Conservation (phyloP, 1,140 invertebrate species). For the Drosophila rhopaloa region DNA sequence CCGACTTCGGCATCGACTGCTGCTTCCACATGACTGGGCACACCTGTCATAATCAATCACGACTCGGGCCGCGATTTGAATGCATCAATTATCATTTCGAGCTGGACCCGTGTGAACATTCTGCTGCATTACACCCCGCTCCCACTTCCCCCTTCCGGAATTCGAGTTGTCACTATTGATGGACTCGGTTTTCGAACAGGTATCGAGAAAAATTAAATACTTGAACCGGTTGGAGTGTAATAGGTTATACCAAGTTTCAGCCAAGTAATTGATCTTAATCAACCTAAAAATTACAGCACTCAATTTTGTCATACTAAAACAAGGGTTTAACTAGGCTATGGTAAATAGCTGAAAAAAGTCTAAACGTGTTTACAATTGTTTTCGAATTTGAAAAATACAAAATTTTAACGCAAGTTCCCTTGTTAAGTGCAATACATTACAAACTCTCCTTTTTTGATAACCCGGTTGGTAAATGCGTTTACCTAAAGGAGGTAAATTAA, state of each 20-base stretch:
- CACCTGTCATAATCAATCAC: constrained; percentile 78
- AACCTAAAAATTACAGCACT: constrained; percentile 14
- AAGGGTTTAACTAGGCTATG: background rate
- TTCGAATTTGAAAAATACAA: no score
- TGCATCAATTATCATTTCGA: constrained; percentile 70
- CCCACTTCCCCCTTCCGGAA: background rate
- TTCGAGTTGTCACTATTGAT: constrained; percentile 43
- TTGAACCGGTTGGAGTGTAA: constrained; percentile 37
- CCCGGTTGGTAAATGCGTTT: no score
- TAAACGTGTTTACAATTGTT: no score
- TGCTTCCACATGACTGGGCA: constrained; percentile 70
- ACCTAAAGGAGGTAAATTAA: no score
- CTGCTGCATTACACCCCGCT: constrained; percentile 17
- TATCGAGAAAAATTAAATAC: constrained; percentile 21
- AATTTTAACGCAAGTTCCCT: no score
- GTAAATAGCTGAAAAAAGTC: no score
- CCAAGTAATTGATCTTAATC: constrained; percentile 47
- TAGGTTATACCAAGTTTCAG: constrained; percentile 15
- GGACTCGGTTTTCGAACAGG: constrained; percentile 42
- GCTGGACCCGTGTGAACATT: constrained; percentile 67
- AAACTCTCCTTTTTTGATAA: no score
- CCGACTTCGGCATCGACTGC: constrained; percentile 15
- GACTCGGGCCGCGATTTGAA: constrained; percentile 62
- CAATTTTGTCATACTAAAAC: background rate
- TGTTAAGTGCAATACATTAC: no score